Base-by-base conservation (phyloP, 2,797 vertebrate genomes). In the Nyctibius grandis region DNA sequence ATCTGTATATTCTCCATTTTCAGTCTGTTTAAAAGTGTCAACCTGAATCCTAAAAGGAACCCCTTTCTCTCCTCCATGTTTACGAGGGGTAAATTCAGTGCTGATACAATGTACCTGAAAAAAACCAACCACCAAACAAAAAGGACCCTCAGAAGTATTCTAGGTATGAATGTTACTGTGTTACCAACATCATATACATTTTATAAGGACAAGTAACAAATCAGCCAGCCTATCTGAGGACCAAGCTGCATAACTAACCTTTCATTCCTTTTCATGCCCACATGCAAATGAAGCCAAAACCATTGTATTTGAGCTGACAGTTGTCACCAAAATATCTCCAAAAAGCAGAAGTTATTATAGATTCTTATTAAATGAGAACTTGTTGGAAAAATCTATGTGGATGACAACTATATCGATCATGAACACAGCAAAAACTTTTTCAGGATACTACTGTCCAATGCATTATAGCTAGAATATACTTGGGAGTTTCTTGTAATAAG, bases 1-100 rank as follows among this genome's bases (percentile, higher is more conserved):
- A 89, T 99, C 99, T 5, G 99, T 99, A 63, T 98, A 98, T 42
- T 98, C 98, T 85, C 98, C 98, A 33, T 95, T 98, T 91, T 98
- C 98, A 79, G 98, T 98, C 95, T 98, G 98, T 79, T 98, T 98
- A 93, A 98, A 98, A 34, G 98, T 98, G 89, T 98, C 98, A 51
- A 98, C 98, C 90, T 98, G 98, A 97, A 98, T 98, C 89, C 98
- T 96, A 60, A 98, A 98, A 86, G 98, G 98, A 96, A 98, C 98
- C 67, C 98, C 98, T 92, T 98, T 98, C 79, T 98, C 98, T 60
- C 98, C 98, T 78, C 98, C 98, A 0, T 98, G 98, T 90, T 98
- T 98, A 40, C 98, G 97, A 10, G 98, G 98, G 28, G 98, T 98
- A 90, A 98, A 98, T 92, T 98, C 98, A 77, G 98, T 98, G 97